Evolutionary conservation across 1,140 invertebrate species (phyloP).

Genomic region (Meloidogyne hapla): DNA sequence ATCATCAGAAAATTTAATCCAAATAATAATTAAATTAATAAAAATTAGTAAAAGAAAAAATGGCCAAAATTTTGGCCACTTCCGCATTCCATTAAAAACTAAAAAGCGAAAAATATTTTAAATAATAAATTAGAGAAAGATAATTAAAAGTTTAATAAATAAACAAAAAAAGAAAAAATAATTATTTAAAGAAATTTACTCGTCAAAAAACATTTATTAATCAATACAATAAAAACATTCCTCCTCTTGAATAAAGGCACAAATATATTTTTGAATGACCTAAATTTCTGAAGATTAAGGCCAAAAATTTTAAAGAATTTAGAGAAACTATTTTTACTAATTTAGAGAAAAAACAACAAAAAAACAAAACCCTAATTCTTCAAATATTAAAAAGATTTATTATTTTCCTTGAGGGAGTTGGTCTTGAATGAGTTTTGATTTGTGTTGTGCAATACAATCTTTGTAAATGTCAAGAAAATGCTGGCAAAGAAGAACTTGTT

Average conservation of each 20-base stretch:
- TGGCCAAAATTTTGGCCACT: neutral
- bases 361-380: neutral
- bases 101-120: neutral
- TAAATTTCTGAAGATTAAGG: no score
- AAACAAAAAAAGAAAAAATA: neutral
- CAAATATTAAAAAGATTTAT: no score
- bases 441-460: constrained; percentile 4
- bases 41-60: neutral
- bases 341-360: neutral
- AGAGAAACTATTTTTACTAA: neutral
- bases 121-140: neutral
- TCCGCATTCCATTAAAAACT: neutral
- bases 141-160: neutral
- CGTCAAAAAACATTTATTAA: no score
- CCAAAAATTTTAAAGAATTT: neutral
- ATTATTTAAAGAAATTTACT: neutral
- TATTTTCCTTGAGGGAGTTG: neutral
- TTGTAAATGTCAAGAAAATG: constrained; percentile 19
- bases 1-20: neutral
- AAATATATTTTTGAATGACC: no score
- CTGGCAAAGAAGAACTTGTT: constrained; percentile 9
- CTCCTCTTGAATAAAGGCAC: neutral
- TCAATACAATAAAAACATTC: no score
- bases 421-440: constrained; percentile 6
- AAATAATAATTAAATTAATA: neutral